These are phyloP conservation scores for Galeopterus variegatus DNA, from an alignment of 2,113 vertebrate genomes.

Conservation along the genomic window DNA sequence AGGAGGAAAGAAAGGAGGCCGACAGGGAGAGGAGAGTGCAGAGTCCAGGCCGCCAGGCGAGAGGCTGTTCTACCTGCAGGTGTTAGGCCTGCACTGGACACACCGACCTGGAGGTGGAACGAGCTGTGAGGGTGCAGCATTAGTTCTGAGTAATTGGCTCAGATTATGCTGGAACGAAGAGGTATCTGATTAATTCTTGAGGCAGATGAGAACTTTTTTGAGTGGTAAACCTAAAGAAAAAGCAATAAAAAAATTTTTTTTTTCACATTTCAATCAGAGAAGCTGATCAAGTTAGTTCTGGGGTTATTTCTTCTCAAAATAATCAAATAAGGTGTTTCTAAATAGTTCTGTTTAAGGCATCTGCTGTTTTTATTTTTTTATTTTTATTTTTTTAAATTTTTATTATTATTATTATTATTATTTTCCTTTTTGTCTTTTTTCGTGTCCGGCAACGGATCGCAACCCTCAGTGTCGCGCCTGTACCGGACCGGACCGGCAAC, in stretches of 20 bases:
- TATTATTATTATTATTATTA: too few relatives aligned
- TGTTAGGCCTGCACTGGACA: background rate
- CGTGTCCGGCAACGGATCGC: too few relatives aligned
- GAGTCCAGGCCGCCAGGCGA: background rate
- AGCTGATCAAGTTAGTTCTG: background rate
- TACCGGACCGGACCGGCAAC: too few relatives aligned
- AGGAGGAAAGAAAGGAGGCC: background rate
- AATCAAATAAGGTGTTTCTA: background rate
- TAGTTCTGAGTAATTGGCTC: background rate
- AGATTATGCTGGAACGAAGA: background rate
- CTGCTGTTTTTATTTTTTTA: constrained; percentile 12
- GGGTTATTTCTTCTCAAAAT: background rate
- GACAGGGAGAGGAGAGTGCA: background rate
- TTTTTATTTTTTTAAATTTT: too few relatives aligned
- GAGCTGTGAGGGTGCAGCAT: background rate
- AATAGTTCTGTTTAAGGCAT: background rate
- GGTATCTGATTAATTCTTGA: background rate
- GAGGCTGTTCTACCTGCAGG: background rate
- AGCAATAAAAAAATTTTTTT: background rate
- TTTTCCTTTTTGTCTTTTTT: too few relatives aligned
- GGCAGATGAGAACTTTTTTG: background rate
- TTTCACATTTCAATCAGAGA: background rate
- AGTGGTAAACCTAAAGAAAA: background rate
- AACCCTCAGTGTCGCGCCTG: too few relatives aligned
- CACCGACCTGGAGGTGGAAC: background rate